A percentile compares a stretch with the other conserved stretches of the same genome.
Evolutionary conservation across 1,140 invertebrate species (phyloP).

Genomic region (Philopotamus ludificatus): DNA sequence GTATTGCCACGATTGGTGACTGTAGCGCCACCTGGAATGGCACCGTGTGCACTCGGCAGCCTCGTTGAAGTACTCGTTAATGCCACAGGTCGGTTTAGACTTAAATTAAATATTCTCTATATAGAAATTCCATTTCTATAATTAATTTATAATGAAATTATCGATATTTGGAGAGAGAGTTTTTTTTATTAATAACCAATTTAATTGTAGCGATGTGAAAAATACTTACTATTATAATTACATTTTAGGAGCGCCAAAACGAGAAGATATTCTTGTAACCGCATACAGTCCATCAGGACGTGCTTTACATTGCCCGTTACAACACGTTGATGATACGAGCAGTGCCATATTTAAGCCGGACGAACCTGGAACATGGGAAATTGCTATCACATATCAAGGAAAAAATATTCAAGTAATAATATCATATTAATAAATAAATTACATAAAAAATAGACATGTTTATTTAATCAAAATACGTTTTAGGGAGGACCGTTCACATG

Average conservation of each 20-base stretch:
- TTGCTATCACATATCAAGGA: conserved; percentile 92
- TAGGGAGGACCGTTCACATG: conserved; percentile 93
- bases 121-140: not conserved
- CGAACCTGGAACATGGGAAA: conserved; percentile 95
- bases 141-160: conserved; percentile 4
- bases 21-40: conserved; percentile 87
- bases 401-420: conserved; percentile 79
- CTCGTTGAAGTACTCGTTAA: conserved; percentile 94
- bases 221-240: conserved; percentile 2
- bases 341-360: conserved; percentile 95
- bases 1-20: conserved; percentile 81
- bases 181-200: conserved; percentile 15
- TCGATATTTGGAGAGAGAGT: conserved; percentile 7
- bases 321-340: conserved; percentile 76
- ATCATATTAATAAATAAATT: not conserved
- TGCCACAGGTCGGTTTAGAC: conserved; percentile 66
- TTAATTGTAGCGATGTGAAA: conserved; percentile 13
- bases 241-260: conserved; percentile 71
- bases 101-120: no score
- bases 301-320: conserved; percentile 72
- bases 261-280: conserved; percentile 82
- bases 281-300: conserved; percentile 85
- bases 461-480: conserved; percentile 9
- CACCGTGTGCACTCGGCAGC: conserved; percentile 90
- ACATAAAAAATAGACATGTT: not conserved